Conservation (phyloP, 2,113 vertebrate genomes). For the Oncorhynchus masou region DNA sequence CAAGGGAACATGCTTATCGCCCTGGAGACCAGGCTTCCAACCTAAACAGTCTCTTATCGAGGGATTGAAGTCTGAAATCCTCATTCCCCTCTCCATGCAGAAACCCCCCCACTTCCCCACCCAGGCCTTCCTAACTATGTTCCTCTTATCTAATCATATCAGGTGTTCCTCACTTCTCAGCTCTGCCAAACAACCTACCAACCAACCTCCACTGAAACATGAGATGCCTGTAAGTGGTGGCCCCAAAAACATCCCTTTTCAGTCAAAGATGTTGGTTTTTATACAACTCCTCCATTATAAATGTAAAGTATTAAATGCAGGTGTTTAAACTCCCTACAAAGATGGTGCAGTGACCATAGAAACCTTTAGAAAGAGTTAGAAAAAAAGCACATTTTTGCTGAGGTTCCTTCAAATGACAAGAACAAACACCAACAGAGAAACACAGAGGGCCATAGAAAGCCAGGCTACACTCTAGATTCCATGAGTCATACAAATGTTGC, state of each 20-base stretch:
- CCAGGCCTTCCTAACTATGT: background rate
- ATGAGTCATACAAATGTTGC: constrained; percentile 1
- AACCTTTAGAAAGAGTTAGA: constrained; percentile 69
- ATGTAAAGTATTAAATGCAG: constrained; percentile 59
- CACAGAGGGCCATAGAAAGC: constrained; percentile 29
- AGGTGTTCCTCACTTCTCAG: background rate
- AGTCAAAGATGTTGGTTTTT: constrained; percentile 17
- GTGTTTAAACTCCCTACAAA: constrained; percentile 67
- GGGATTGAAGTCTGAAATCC: background rate
- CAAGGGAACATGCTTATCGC: constrained; percentile 28
- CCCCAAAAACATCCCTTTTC: background rate
- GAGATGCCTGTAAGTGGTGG: constrained; percentile 13
- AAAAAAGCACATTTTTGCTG: constrained; percentile 70
- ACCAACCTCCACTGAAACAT: constrained; percentile 36
- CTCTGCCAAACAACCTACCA: background rate
- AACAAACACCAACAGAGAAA: constrained; percentile 37
- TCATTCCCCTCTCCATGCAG: constrained; percentile 51
- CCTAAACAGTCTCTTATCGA: constrained; percentile 25
- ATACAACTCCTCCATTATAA: constrained; percentile 41
- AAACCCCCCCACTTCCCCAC: constrained; percentile 6
- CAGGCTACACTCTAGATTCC: background rate
- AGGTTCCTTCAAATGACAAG: constrained; percentile 55
- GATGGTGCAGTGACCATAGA: constrained; percentile 64
- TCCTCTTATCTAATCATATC: background rate
- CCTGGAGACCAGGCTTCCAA: constrained; percentile 29